Evolutionary conservation across 2,797 vertebrate species (phyloP).

Genomic region (Aythya fuligula): DNA sequence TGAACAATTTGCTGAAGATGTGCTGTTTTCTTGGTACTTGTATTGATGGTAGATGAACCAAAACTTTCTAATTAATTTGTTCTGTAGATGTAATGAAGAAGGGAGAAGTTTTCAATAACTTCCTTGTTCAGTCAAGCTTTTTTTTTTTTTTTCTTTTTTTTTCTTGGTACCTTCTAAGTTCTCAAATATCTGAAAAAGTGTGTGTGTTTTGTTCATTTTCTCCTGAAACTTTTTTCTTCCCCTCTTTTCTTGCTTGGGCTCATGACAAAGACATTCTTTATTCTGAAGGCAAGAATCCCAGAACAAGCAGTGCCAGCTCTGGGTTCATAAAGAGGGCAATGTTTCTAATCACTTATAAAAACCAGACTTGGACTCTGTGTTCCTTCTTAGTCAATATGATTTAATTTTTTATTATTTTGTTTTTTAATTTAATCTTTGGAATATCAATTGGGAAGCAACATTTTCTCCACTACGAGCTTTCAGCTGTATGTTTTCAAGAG

Average conservation of each 20-base stretch:
- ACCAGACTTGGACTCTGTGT: neutral
- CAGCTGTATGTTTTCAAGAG: neutral
- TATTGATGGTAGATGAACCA: neutral
- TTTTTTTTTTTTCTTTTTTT: neutral
- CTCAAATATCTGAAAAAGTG: neutral
- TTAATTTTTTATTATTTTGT: neutral
- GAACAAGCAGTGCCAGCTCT: neutral
- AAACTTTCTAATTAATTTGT: neutral
- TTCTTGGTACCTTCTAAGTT: neutral
- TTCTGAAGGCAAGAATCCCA: slow-evolving; percentile 5
- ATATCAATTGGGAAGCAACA: neutral
- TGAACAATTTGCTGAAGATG: neutral
- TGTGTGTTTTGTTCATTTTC: neutral
- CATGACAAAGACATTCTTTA: slow-evolving; percentile 3
- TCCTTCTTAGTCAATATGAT: neutral
- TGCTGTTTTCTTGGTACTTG: fast-evolving
- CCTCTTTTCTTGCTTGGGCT: neutral
- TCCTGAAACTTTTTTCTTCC: neutral
- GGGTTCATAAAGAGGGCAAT: neutral
- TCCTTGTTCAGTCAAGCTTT: neutral
- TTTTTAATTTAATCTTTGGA: neutral
- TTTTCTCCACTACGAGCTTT: neutral
- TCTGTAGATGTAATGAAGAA: neutral
- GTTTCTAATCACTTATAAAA: neutral
- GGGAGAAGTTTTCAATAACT: neutral